Conservation (phyloP, 2,797 vertebrate genomes). For the Pygocentrus nattereri region DNA sequence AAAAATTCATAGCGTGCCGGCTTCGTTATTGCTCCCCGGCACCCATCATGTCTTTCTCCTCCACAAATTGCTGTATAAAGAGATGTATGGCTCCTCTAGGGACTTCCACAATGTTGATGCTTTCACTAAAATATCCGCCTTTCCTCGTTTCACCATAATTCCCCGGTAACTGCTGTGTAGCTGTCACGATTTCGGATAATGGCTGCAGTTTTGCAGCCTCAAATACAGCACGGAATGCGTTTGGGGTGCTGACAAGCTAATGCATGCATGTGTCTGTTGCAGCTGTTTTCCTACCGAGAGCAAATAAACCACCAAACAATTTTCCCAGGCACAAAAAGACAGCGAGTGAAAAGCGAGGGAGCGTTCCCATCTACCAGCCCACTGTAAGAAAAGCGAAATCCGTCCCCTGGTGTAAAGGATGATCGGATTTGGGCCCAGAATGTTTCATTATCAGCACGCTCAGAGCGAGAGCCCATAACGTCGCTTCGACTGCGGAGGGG, state of each 20-base stretch:
- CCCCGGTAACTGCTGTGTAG: not conserved
- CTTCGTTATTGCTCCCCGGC: not conserved
- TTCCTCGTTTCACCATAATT: not conserved
- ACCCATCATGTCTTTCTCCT: not conserved
- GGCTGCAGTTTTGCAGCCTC: slow-evolving; percentile 7
- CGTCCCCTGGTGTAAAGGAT: slow-evolving; percentile 20
- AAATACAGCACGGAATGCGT: slow-evolving; percentile 6
- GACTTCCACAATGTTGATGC: not conserved
- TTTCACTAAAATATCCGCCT: slow-evolving; percentile 10
- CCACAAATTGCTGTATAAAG: not conserved
- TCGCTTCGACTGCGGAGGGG: not conserved
- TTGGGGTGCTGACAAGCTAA: not conserved
- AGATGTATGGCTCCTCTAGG: not conserved
- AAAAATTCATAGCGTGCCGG: not conserved
- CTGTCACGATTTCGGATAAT: slow-evolving; percentile 12
- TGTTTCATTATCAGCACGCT: slow-evolving; percentile 32
- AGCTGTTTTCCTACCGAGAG: not conserved
- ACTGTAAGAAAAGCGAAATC: slow-evolving; percentile 2
- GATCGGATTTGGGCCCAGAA: slow-evolving; percentile 25
- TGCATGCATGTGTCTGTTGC: not conserved
- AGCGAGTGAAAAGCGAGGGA: not conserved
- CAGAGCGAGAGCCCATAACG: not conserved
- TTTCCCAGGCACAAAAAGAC: not conserved
- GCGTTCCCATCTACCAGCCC: not conserved
- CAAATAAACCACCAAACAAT: slow-evolving; percentile 6